phyloP scores from a whole-genome alignment of 2,113 vertebrate species.

The Bujurquina vittata region DNA sequence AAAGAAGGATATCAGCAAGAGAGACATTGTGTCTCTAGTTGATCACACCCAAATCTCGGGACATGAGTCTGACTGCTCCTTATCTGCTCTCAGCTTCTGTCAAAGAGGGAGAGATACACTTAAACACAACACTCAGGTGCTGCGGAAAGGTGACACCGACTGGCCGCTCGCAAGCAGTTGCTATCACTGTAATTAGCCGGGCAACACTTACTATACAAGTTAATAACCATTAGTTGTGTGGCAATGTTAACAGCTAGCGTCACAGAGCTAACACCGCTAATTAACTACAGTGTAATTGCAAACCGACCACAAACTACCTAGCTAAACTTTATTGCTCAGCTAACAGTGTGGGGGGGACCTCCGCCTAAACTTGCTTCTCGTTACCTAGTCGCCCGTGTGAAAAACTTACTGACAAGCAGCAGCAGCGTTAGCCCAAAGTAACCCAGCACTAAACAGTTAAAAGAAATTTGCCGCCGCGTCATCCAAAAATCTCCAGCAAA shows the following conservation, averaged over 20 bases:
- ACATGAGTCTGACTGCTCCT: slow-evolving; percentile 56
- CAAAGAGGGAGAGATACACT: slow-evolving; percentile 37
- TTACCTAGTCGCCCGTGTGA: background rate
- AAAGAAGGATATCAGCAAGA: slow-evolving; percentile 65
- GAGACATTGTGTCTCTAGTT: slow-evolving; percentile 76
- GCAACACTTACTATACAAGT: background rate
- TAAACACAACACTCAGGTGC: slow-evolving; percentile 33
- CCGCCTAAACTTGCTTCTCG: background rate
- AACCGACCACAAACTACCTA: background rate
- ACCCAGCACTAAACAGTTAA: slow-evolving; percentile 42
- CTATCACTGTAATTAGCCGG: background rate
- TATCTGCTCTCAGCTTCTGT: slow-evolving; percentile 55
- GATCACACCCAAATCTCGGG: slow-evolving; percentile 61
- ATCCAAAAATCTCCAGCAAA: slow-evolving; percentile 39
- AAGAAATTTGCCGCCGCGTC: slow-evolving; percentile 40
- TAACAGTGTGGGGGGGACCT: background rate
- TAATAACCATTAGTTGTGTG: background rate
- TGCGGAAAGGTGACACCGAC: background rate
- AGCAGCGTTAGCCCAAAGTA: background rate
- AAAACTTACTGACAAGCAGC: background rate
- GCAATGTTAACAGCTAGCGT: slow-evolving; percentile 14
- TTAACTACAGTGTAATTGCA: slow-evolving; percentile 31
- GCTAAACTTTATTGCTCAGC: slow-evolving; percentile 36
- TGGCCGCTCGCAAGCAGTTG: background rate
- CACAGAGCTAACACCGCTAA: slow-evolving; percentile 30